Evolutionary conservation across 1,140 invertebrate species (phyloP).

Genomic region (Spodoptera litura): DNA sequence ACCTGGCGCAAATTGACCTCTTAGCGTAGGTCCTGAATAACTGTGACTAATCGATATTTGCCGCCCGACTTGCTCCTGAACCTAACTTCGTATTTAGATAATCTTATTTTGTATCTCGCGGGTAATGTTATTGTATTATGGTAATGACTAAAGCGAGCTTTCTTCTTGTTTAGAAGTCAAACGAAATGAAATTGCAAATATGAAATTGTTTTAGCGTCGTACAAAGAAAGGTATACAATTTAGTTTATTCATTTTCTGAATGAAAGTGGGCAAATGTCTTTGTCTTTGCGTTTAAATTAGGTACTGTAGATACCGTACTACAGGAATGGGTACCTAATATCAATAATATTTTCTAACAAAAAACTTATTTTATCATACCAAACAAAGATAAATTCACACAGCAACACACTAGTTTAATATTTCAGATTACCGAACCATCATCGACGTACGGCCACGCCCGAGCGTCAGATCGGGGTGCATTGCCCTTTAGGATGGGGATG

Average conservation of each 20-base stretch:
- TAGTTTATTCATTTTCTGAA: not conserved
- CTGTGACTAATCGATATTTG: not conserved
- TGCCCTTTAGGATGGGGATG: constrained; percentile 6
- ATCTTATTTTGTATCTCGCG: constrained; percentile 4
- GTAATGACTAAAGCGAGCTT: constrained; percentile 2
- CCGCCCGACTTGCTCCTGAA: not conserved
- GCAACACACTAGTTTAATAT: no score
- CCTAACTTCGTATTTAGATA: constrained; percentile 18
- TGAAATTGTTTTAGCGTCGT: not conserved
- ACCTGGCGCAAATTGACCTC: constrained; percentile 13
- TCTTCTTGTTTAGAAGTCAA: not conserved
- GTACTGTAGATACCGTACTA: no score
- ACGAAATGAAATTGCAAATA: not conserved
- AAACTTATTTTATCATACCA: not conserved
- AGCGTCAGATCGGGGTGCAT: constrained; percentile 20
- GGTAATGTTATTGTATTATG: constrained; percentile 34
- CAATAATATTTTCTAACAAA: no score
- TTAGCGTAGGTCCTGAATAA: not conserved
- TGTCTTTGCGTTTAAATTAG: no score
- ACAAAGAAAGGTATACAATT: not conserved
- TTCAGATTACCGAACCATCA: not conserved
- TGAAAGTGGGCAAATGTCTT: no score
- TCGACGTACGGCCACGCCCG: not conserved
- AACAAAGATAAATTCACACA: not conserved
- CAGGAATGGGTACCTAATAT: no score